A percentile compares a stretch with the other conserved stretches of the same genome.
These are phyloP conservation scores for Entomobrya multifasciata DNA, from an alignment of 2,888 invertebrate species.

Conservation along the genomic window DNA sequence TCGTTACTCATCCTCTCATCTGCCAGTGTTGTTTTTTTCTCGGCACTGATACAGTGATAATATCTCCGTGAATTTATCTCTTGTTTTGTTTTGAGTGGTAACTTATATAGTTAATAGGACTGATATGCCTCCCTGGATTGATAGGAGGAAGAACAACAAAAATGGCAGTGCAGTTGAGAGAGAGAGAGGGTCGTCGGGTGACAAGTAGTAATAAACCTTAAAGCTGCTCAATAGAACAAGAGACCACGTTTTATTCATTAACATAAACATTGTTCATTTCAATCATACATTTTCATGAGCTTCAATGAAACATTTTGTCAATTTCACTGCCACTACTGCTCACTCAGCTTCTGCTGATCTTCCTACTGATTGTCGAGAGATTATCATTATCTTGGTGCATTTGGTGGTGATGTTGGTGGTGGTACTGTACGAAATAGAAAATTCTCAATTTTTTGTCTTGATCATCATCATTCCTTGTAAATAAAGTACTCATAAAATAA, in stretches of 20 bases:
- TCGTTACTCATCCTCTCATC: constrained; percentile 22
- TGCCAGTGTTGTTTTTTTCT: background rate
- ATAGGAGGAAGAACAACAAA: background rate
- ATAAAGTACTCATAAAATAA: background rate
- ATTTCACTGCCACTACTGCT: constrained; percentile 1
- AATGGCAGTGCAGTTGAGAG: background rate
- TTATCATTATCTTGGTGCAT: background rate
- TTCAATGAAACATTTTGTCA: constrained; percentile 57
- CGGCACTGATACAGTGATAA: background rate
- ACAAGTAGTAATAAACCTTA: background rate
- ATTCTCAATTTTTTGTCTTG: constrained; percentile 9
- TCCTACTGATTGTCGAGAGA: background rate
- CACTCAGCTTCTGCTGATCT: background rate
- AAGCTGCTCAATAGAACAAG: background rate
- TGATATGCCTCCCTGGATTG: constrained; percentile 4
- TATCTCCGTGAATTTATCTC: constrained; percentile 18
- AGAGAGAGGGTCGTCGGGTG: background rate
- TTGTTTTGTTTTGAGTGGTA: background rate
- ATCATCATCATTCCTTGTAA: background rate
- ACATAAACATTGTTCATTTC: constrained; percentile 49
- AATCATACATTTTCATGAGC: constrained; percentile 67
- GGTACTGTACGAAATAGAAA: background rate
- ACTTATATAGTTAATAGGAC: background rate
- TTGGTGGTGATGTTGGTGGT: background rate
- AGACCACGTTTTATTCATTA: constrained; percentile 62